A percentile compares a stretch with the other conserved stretches of the same genome.
Evolutionary conservation across 2,888 invertebrate genomes (phyloP).

Genomic region (Scaptomyza polygonia): DNA sequence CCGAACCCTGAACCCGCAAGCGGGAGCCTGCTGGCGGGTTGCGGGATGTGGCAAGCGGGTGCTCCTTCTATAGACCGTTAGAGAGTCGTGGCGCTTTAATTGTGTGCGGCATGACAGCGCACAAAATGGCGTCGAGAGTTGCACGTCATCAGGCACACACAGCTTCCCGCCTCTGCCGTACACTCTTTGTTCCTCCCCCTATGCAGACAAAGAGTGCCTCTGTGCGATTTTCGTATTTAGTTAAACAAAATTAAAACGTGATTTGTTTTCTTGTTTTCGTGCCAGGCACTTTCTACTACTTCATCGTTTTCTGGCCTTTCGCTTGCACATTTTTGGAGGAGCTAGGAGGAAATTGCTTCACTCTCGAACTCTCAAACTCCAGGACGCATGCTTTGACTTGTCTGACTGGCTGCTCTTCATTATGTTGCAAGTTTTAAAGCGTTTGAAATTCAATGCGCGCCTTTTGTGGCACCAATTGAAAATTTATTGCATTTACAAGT

Average conservation of each 20-base stretch:
- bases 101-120: slow-evolving; percentile 79
- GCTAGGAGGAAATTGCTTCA: slow-evolving; percentile 5
- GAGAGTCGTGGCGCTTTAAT: slow-evolving; percentile 71
- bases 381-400: slow-evolving; percentile 21
- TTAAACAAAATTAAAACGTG: slow-evolving; percentile 83
- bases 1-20: slow-evolving; percentile 20
- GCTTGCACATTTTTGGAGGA: slow-evolving; percentile 69
- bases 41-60: neutral
- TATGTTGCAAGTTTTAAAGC: slow-evolving; percentile 63
- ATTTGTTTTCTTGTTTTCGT: slow-evolving; percentile 82
- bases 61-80: slow-evolving; percentile 37
- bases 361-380: slow-evolving; percentile 2
- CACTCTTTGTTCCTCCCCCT: neutral
- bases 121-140: slow-evolving; percentile 77
- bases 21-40: neutral
- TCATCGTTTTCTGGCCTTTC: slow-evolving; percentile 42
- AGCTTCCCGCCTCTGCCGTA: slow-evolving; percentile 7
- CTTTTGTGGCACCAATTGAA: slow-evolving; percentile 66
- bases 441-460: slow-evolving; percentile 71
- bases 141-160: slow-evolving; percentile 71
- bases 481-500: slow-evolving; percentile 78
- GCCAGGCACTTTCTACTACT: slow-evolving; percentile 58
- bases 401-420: slow-evolving; percentile 59
- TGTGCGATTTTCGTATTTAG: slow-evolving; percentile 81
- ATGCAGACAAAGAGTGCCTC: slow-evolving; percentile 26